Percentiles rank a stretch among this genome's conserved stretches.
Conservation (phyloP, 2,888 invertebrate genomes). For the Abrostola tripartita region DNA sequence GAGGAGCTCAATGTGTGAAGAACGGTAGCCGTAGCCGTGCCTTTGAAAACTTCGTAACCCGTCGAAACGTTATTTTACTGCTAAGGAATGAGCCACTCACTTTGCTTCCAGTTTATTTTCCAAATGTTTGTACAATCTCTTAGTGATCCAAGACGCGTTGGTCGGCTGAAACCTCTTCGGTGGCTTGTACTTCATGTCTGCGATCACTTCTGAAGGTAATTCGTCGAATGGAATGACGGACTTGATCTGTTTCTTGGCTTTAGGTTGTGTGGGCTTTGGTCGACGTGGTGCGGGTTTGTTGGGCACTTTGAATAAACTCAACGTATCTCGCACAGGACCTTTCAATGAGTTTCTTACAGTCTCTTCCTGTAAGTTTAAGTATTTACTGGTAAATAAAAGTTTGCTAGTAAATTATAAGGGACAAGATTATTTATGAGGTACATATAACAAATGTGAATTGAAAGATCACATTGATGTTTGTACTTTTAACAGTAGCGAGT, state of each 20-base stretch:
- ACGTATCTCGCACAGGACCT: slow-evolving; percentile 44
- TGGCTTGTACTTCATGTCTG: slow-evolving; percentile 80
- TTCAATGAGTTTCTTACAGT: slow-evolving; percentile 66
- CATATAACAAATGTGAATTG: too few species aligned
- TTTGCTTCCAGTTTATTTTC: slow-evolving; percentile 78
- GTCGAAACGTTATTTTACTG: too few species aligned
- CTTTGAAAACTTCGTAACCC: too few species aligned
- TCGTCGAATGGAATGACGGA: slow-evolving; percentile 53
- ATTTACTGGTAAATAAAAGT: too few species aligned
- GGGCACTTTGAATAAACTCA: slow-evolving; percentile 68
- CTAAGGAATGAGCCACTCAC: slow-evolving; percentile 63
- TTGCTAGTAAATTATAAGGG: too few species aligned
- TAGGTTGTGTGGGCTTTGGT: slow-evolving; percentile 47
- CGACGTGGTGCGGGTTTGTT: slow-evolving; percentile 56
- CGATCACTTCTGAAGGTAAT: slow-evolving; percentile 70
- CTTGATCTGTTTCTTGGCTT: slow-evolving; percentile 63
- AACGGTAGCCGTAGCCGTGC: too few species aligned
- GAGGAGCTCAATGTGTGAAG: too few species aligned
- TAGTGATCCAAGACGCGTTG: slow-evolving; percentile 81
- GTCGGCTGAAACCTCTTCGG: slow-evolving; percentile 76
- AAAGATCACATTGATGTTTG: too few species aligned
- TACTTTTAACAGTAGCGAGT: too few species aligned
- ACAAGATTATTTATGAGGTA: too few species aligned
- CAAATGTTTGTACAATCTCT: slow-evolving; percentile 76
- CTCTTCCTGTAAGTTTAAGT: slow-evolving; percentile 65